These are phyloP conservation scores for Mystacides longicornis DNA, from an alignment of 2,888 invertebrate species.

Conservation along the genomic window DNA sequence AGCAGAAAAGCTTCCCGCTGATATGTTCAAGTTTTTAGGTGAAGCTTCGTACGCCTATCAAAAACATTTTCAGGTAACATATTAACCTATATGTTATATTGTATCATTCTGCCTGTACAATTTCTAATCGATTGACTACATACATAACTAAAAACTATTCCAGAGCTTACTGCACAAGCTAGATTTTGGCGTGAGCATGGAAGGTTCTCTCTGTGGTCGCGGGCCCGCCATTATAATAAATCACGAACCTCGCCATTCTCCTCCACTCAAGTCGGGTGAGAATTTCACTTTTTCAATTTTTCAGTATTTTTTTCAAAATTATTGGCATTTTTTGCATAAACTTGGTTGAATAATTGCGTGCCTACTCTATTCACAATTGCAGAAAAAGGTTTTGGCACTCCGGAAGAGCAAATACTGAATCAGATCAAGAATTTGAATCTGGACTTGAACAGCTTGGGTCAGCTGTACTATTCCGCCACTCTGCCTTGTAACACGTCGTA, in stretches of 20 bases:
- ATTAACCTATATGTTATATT: neutral
- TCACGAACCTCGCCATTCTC: conserved; percentile 71
- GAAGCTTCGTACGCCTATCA: conserved; percentile 68
- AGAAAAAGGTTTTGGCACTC: conserved; percentile 14
- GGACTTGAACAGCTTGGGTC: conserved; percentile 18
- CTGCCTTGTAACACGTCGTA: conserved; percentile 3
- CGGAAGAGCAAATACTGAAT: conserved; percentile 21
- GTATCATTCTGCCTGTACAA: too few relatives aligned
- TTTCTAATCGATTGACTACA: too few relatives aligned
- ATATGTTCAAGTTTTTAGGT: conserved; percentile 70
- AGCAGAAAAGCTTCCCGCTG: conserved; percentile 65
- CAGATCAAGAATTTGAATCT: conserved; percentile 14
- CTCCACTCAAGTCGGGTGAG: conserved; percentile 50
- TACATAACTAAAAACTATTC: too few relatives aligned
- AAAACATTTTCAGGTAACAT: conserved; percentile 56
- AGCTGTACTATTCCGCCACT: conserved; percentile 18
- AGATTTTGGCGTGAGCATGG: conserved; percentile 35
- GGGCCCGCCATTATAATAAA: conserved; percentile 73
- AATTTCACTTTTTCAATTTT: neutral
- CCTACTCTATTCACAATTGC: too few relatives aligned
- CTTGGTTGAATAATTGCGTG: too few relatives aligned
- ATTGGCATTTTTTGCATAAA: neutral
- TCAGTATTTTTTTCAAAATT: neutral
- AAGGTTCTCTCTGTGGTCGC: conserved; percentile 45
- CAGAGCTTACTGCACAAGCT: conserved; percentile 29